Percentiles rank a stretch among this genome's conserved stretches.
Evolutionary conservation across 2,888 invertebrate genomes (phyloP).

Genomic region (Lithophane leautieri): DNA sequence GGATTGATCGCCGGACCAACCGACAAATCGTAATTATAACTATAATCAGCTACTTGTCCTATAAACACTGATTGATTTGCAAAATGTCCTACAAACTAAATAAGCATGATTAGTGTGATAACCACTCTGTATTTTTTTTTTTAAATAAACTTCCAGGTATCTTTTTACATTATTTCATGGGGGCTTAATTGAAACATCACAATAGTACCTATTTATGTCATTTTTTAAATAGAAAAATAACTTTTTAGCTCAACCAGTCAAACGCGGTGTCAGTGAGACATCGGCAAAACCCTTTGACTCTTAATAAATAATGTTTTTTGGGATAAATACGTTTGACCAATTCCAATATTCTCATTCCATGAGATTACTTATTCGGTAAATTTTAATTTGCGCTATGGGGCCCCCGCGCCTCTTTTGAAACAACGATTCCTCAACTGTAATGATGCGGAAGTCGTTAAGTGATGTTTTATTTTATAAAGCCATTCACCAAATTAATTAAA

Average conservation of each 20-base stretch:
- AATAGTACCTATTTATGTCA: not conserved
- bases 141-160: not conserved
- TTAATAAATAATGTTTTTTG: not conserved
- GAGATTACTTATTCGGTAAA: not conserved
- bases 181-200: not conserved
- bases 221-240: not conserved
- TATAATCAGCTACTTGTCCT: constrained; percentile 23
- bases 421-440: constrained; percentile 19
- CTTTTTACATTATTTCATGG: not conserved
- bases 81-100: constrained; percentile 23
- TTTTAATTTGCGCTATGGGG: not conserved
- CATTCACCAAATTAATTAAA: constrained; percentile 5
- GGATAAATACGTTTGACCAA: not conserved
- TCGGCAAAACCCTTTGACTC: not conserved
- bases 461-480: constrained; percentile 11
- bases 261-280: not conserved
- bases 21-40: not conserved
- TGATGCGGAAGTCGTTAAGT: constrained; percentile 36
- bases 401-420: not conserved
- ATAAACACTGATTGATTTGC: constrained; percentile 37
- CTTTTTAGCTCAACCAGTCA: not conserved
- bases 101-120: not conserved
- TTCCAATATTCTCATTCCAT: not conserved
- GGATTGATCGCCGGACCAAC: not conserved
- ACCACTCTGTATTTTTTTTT: not conserved